phyloP scores from a whole-genome alignment of 2,113 vertebrate species.

The Spea multiplicata region DNA sequence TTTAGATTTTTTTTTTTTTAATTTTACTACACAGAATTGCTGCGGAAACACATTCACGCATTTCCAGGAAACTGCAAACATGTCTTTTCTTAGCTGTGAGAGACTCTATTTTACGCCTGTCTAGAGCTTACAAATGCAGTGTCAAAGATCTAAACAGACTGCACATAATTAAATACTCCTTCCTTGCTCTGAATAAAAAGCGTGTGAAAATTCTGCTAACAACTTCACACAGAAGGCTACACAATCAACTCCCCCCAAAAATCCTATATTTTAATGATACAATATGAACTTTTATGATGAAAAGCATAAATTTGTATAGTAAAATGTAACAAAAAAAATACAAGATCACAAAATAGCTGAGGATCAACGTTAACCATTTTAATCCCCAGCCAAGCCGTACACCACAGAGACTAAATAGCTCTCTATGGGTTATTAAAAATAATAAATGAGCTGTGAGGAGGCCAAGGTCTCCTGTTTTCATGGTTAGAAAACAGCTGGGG shows the following conservation, averaged over 20 bases:
- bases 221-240: background rate
- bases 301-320: no score
- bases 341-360: no score
- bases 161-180: background rate
- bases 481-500: no score
- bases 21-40: slow-evolving; percentile 27
- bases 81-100: slow-evolving; percentile 12
- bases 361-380: no score
- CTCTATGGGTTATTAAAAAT: no score
- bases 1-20: slow-evolving; percentile 49
- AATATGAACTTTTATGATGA: no score
- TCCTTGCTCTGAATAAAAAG: background rate
- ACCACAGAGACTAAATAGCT: no score
- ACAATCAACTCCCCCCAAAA: background rate
- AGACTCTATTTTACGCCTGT: background rate
- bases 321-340: no score
- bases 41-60: slow-evolving; percentile 42
- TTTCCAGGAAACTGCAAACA: slow-evolving; percentile 10
- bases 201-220: background rate
- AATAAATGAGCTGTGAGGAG: no score
- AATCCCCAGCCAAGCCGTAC: no score
- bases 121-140: background rate
- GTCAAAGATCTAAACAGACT: background rate
- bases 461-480: no score
- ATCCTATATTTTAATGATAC: no score